Evolutionary conservation across 2,888 invertebrate genomes (phyloP).

Genomic region (Synergus itoensis): DNA sequence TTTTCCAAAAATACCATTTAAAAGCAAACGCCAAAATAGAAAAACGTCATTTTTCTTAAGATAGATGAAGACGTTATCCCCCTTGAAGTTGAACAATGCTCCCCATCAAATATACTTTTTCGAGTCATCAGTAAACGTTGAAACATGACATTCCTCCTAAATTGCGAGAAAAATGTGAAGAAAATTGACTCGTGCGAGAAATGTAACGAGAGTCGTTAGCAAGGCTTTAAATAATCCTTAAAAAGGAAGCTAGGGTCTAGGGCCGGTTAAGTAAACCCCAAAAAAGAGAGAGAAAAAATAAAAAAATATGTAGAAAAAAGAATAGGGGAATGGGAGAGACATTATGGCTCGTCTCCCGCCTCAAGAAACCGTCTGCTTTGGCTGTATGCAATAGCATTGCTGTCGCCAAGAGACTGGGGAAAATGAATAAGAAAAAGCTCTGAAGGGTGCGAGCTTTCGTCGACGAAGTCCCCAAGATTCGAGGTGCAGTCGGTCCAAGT

Average conservation of each 20-base stretch:
- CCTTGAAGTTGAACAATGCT: background rate
- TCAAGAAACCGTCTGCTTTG: background rate
- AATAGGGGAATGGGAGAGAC: slow-evolving; percentile 29
- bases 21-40: background rate
- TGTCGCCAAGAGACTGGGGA: slow-evolving; percentile 45
- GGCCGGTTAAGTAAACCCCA: slow-evolving; percentile 32
- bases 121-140: background rate
- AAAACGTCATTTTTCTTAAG: background rate
- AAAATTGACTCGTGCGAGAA: background rate
- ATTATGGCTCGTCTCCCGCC: slow-evolving; percentile 5
- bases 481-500: slow-evolving; percentile 66
- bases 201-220: slow-evolving; percentile 29
- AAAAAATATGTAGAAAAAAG: background rate
- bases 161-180: background rate
- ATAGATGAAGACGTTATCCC: background rate
- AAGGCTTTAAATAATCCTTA: slow-evolving; percentile 37
- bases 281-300: slow-evolving; percentile 24
- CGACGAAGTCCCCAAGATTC: slow-evolving; percentile 3
- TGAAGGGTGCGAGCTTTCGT: slow-evolving; percentile 52
- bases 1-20: background rate
- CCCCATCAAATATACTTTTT: background rate
- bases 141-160: background rate
- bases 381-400: background rate
- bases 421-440: slow-evolving; percentile 56
- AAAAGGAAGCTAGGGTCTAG: slow-evolving; percentile 29